Evolutionary conservation across 2,113 vertebrate genomes (phyloP).

Genomic region (Tragelaphus imberbis): DNA sequence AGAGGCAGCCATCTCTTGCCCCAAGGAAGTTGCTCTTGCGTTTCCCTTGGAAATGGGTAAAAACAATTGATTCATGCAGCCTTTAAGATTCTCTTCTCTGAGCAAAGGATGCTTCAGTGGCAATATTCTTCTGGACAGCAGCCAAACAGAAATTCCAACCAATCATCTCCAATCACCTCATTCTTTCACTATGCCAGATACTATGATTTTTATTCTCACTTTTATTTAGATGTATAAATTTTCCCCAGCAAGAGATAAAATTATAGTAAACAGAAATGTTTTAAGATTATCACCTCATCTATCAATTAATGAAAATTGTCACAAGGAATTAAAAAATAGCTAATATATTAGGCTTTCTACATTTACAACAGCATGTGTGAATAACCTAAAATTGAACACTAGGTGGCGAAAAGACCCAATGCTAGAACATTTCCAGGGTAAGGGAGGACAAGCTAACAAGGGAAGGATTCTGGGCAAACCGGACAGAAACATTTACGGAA

Average conservation of each 20-base stretch:
- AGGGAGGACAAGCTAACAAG: background rate
- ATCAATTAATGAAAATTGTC: background rate
- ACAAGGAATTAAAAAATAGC: background rate
- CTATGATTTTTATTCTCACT: background rate
- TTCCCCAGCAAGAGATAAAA: background rate
- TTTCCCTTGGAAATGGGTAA: background rate
- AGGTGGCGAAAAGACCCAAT: background rate
- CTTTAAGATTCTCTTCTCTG: background rate
- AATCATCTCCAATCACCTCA: background rate
- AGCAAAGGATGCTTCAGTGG: background rate
- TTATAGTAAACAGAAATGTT: background rate
- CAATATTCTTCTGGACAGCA: background rate
- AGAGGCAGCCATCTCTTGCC: too few relatives aligned
- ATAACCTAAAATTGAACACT: background rate
- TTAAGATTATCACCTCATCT: background rate
- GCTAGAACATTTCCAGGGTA: background rate
- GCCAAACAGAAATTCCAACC: background rate
- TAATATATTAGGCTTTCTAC: background rate
- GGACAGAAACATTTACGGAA: background rate
- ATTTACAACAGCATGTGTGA: background rate
- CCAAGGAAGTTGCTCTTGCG: background rate
- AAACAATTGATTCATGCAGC: background rate
- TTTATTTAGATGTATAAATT: background rate
- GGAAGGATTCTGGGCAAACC: too few relatives aligned
- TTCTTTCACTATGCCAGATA: background rate